Conservation (phyloP, 1,140 invertebrate species). For the Pogonomyrmex barbatus region DNA sequence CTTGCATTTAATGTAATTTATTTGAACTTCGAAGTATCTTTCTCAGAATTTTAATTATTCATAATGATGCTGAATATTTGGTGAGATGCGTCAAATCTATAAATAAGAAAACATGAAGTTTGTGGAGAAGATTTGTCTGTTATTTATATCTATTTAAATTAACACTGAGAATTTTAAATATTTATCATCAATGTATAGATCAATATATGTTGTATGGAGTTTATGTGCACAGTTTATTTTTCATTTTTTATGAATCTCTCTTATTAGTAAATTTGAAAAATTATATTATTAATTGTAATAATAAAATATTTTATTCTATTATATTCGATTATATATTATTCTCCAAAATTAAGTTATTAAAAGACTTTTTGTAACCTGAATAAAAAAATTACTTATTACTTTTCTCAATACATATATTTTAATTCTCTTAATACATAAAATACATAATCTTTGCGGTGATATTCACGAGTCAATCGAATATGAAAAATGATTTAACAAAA, state of each 20-base stretch:
- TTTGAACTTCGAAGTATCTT: not conserved
- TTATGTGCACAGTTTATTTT: not conserved
- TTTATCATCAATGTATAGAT: not conserved
- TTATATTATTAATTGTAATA: not conserved
- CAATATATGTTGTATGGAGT: no score
- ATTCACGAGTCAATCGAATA: not conserved
- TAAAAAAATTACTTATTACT: not conserved
- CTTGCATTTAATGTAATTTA: not conserved
- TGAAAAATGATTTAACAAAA: not conserved
- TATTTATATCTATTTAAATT: not conserved
- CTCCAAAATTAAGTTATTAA: not conserved
- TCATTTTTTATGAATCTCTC: not conserved
- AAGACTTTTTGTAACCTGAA: not conserved
- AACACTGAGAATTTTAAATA: not conserved
- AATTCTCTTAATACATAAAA: no score
- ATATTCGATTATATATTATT: not conserved
- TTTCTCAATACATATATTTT: no score
- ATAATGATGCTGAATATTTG: not conserved
- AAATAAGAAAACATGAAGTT: not conserved
- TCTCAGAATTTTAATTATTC: not conserved
- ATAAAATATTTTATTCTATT: not conserved
- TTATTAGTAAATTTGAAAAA: not conserved
- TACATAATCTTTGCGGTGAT: no score
- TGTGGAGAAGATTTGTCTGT: no score
- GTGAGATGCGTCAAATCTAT: constrained; percentile 11